A percentile compares a stretch with the other conserved stretches of the same genome.
phyloP scores from a whole-genome alignment of 2,888 invertebrate genomes.

The Agapostemon virescens region DNA sequence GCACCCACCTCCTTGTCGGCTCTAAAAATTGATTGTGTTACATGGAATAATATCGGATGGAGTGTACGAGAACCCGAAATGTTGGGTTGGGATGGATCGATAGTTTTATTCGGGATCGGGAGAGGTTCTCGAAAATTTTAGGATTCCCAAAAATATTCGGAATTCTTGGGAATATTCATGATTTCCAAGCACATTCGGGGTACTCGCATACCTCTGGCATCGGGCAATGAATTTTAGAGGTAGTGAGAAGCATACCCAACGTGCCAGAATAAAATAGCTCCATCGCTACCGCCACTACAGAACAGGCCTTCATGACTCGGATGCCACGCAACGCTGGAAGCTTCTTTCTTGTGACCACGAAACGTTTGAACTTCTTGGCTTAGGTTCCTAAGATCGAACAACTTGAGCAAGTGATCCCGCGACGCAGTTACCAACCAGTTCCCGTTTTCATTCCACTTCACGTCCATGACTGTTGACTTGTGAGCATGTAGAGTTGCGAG shows the following conservation, averaged over 20 bases:
- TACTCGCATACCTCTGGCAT: background rate
- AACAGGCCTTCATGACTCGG: constrained; percentile 98
- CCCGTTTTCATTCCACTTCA: constrained; percentile 99
- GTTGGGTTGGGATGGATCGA: too few relatives aligned
- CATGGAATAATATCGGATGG: background rate
- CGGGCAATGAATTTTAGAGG: background rate
- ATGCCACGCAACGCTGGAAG: constrained; percentile 98
- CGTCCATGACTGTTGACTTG: constrained; percentile 99
- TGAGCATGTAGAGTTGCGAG: constrained; percentile 99
- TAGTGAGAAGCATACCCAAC: constrained; percentile 87
- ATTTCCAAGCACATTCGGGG: too few relatives aligned
- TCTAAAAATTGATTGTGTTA: constrained; percentile 79
- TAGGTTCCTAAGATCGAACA: constrained; percentile 98
- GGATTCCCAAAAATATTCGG: too few relatives aligned
- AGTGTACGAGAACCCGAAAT: background rate
- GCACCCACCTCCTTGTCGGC: constrained; percentile 99
- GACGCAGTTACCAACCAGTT: constrained; percentile 99
- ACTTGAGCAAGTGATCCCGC: constrained; percentile 96
- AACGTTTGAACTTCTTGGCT: constrained; percentile 98
- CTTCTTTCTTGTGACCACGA: constrained; percentile 99
- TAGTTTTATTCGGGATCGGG: too few relatives aligned
- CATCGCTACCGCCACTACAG: constrained; percentile 99
- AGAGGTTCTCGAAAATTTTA: too few relatives aligned
- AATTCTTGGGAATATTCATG: too few relatives aligned
- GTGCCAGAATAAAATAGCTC: constrained; percentile 99